These are phyloP conservation scores for Ochropacha duplaris DNA, from an alignment of 2,888 invertebrate genomes.

Conservation along the genomic window DNA sequence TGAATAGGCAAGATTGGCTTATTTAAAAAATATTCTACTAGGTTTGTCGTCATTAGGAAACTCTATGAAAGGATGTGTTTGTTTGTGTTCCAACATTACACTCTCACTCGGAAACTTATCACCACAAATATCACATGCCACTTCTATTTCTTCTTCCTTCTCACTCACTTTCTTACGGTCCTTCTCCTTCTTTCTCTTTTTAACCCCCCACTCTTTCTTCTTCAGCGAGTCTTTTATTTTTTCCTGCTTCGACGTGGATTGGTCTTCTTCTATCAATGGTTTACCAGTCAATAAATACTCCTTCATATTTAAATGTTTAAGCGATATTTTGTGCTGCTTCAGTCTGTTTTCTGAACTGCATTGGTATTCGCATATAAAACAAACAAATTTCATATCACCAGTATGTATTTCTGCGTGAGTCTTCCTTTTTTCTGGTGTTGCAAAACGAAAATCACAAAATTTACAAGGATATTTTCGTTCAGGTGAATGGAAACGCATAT, in stretches of 20 bases:
- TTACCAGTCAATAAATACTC: slow-evolving; percentile 65
- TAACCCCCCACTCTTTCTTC: slow-evolving; percentile 46
- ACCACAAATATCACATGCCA: slow-evolving; percentile 72
- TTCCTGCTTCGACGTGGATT: slow-evolving; percentile 46
- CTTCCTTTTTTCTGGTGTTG: slow-evolving; percentile 68
- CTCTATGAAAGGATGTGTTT: slow-evolving; percentile 76
- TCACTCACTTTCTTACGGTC: slow-evolving; percentile 15
- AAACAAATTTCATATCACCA: slow-evolving; percentile 75
- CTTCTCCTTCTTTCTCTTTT: slow-evolving; percentile 45
- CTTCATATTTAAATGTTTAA: slow-evolving; percentile 71
- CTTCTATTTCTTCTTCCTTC: slow-evolving; percentile 25
- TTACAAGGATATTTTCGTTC: slow-evolving; percentile 73
- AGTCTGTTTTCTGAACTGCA: slow-evolving; percentile 72
- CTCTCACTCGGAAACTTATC: slow-evolving; percentile 61
- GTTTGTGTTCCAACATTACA: slow-evolving; percentile 70
- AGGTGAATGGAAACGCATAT: slow-evolving; percentile 69
- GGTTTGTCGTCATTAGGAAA: slow-evolving; percentile 76
- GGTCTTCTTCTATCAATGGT: slow-evolving; percentile 47
- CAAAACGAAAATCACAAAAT: slow-evolving; percentile 74
- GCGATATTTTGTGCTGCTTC: slow-evolving; percentile 64
- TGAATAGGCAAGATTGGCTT: slow-evolving; percentile 17
- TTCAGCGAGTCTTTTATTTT: slow-evolving; percentile 27
- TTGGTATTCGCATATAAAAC: slow-evolving; percentile 76
- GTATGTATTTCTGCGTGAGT: slow-evolving; percentile 69
- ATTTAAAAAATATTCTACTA: slow-evolving; percentile 79